These are phyloP conservation scores for Pegoplata infirma DNA, from an alignment of 2,888 invertebrate genomes.

Conservation along the genomic window DNA sequence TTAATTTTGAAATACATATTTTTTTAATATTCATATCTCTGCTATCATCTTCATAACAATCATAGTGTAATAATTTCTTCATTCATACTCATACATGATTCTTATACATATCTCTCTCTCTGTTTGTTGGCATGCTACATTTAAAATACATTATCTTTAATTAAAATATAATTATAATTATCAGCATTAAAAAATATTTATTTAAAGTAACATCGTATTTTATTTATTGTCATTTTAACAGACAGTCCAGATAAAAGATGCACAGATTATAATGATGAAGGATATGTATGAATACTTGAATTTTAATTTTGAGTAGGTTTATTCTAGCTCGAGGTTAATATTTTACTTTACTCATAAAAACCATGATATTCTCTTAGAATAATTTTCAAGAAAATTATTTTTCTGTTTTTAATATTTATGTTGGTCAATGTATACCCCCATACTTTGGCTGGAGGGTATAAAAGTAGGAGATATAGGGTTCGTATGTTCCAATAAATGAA, in stretches of 20 bases:
- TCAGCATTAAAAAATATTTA: conserved; percentile 14
- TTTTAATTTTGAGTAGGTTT: too few species aligned
- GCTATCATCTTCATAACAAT: not conserved
- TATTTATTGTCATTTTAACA: conserved; percentile 6
- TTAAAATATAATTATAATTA: conserved; percentile 58
- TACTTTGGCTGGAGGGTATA: too few species aligned
- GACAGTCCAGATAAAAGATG: not conserved
- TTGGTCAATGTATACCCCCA: too few species aligned
- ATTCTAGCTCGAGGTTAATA: too few species aligned
- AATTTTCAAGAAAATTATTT: too few species aligned
- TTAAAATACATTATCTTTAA: conserved; percentile 60
- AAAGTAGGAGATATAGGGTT: too few species aligned
- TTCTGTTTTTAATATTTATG: too few species aligned
- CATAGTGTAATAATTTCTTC: not conserved
- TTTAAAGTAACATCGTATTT: not conserved
- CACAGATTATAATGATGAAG: too few species aligned
- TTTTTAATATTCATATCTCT: not conserved
- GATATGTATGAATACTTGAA: too few species aligned
- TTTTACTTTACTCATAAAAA: too few species aligned
- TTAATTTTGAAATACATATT: not conserved
- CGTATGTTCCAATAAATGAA: too few species aligned
- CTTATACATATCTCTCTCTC: not conserved
- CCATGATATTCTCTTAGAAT: too few species aligned
- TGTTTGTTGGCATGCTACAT: conserved; percentile 18
- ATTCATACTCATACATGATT: not conserved